Conservation (phyloP, 2,113 vertebrate species). For the Poeciliopsis prolifica region DNA sequence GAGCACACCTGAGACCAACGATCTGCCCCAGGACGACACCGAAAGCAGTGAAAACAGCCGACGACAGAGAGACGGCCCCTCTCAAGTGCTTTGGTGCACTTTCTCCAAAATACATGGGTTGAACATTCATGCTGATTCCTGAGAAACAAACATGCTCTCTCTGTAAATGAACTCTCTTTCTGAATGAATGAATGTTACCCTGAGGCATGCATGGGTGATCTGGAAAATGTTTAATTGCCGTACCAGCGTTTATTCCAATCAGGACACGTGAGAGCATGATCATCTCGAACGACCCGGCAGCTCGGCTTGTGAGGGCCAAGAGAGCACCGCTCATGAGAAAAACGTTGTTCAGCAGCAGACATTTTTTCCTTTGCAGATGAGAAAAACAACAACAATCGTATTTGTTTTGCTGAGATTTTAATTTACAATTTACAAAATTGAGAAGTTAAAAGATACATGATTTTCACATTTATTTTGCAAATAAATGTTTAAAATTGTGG, state of each 20-base stretch:
- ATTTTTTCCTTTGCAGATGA: constrained; percentile 84
- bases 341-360: constrained; percentile 87
- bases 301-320: constrained; percentile 83
- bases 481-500: too few relatives aligned
- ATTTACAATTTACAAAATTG: too few relatives aligned
- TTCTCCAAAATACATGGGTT: constrained; percentile 94
- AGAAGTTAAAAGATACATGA: background rate
- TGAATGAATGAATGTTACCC: background rate
- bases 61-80: constrained; percentile 85
- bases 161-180: background rate
- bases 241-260: constrained; percentile 88
- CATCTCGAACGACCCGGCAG: constrained; percentile 89
- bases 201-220: background rate
- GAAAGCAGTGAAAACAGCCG: constrained; percentile 86
- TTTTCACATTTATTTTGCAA: too few relatives aligned
- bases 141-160: constrained; percentile 15
- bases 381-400: background rate
- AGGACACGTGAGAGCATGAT: constrained; percentile 87
- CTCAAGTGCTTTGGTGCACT: constrained; percentile 87
- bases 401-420: background rate
- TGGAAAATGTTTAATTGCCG: background rate
- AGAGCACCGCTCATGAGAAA: constrained; percentile 83
- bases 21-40: constrained; percentile 88
- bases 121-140: constrained; percentile 93
- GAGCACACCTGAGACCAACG: constrained; percentile 84